Percentiles rank a stretch among this genome's conserved stretches.
Conservation (phyloP, 2,888 invertebrate species). For the Therioaphis trifolii region DNA sequence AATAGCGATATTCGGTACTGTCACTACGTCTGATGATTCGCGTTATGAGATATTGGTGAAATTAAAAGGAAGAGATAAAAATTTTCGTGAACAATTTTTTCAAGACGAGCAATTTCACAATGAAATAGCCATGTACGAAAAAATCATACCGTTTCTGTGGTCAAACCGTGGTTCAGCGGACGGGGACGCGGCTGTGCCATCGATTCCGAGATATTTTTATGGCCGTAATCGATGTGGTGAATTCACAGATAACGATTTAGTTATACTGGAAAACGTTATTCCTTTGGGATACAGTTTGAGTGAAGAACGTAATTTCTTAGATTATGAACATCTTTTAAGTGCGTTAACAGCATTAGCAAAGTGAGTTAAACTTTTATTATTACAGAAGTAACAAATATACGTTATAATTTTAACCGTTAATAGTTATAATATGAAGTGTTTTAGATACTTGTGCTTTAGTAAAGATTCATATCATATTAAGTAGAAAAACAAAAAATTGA, state of each 20-base stretch:
- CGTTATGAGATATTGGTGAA: neutral
- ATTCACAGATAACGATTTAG: conserved; percentile 41
- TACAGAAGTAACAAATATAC: no score
- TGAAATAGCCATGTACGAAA: conserved; percentile 64
- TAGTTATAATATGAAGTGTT: no score
- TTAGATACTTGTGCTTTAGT: no score
- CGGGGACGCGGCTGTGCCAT: neutral
- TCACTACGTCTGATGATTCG: neutral
- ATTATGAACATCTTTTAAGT: conserved; percentile 64
- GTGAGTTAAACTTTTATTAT: conserved; percentile 9
- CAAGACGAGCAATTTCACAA: conserved; percentile 64
- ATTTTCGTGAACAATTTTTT: neutral
- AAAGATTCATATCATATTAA: no score
- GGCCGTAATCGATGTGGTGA: conserved; percentile 34
- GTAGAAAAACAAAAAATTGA: no score
- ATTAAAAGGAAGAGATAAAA: neutral
- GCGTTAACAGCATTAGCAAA: conserved; percentile 15
- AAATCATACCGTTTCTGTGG: conserved; percentile 64
- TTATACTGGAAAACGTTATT: conserved; percentile 65
- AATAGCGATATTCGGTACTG: neutral
- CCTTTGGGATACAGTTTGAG: conserved; percentile 61
- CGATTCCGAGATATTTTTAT: conserved; percentile 45
- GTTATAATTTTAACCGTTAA: no score
- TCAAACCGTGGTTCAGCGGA: neutral
- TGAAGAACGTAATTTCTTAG: conserved; percentile 64